A percentile compares a stretch with the other conserved stretches of the same genome.
phyloP scores from a whole-genome alignment of 1,140 invertebrate genomes.

The Thaumatotibia leucotreta region DNA sequence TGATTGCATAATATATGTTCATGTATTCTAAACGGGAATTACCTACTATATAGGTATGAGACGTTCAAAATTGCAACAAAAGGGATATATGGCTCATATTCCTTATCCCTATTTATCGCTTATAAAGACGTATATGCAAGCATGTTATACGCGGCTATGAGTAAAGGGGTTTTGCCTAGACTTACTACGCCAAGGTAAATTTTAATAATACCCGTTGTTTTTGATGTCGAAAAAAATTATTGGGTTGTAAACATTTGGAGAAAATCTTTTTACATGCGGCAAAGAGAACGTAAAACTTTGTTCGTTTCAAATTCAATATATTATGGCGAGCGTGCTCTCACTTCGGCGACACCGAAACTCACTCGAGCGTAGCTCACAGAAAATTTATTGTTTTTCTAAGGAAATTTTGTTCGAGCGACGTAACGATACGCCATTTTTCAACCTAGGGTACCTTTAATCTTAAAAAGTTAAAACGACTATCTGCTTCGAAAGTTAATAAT shows the following conservation, averaged over 20 bases:
- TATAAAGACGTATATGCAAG: background rate
- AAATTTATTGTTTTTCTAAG: constrained; percentile 77
- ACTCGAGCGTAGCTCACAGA: constrained; percentile 70
- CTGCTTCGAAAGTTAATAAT: background rate
- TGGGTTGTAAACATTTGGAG: constrained; percentile 66
- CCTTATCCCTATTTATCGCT: background rate
- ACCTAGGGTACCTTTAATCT: constrained; percentile 29
- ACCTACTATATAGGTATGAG: background rate
- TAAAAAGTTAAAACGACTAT: background rate
- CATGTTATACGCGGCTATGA: background rate
- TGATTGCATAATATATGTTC: background rate
- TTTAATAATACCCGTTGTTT: constrained; percentile 19
- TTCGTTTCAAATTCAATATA: constrained; percentile 76
- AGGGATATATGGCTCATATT: background rate
- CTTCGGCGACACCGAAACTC: constrained; percentile 73
- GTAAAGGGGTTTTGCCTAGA: background rate
- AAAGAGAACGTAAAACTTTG: constrained; percentile 69
- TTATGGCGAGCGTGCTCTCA: constrained; percentile 73
- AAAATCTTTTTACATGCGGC: constrained; percentile 68
- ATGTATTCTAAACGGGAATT: background rate
- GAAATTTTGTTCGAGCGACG: constrained; percentile 66
- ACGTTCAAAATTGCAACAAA: background rate
- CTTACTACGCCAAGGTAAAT: background rate
- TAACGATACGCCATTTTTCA: constrained; percentile 40
- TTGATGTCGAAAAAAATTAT: constrained; percentile 47